Evolutionary conservation across 2,113 vertebrate species (phyloP), one percentile per base, ranked within the genome.

Genomic region (Phodopus roborovskii): DNA sequence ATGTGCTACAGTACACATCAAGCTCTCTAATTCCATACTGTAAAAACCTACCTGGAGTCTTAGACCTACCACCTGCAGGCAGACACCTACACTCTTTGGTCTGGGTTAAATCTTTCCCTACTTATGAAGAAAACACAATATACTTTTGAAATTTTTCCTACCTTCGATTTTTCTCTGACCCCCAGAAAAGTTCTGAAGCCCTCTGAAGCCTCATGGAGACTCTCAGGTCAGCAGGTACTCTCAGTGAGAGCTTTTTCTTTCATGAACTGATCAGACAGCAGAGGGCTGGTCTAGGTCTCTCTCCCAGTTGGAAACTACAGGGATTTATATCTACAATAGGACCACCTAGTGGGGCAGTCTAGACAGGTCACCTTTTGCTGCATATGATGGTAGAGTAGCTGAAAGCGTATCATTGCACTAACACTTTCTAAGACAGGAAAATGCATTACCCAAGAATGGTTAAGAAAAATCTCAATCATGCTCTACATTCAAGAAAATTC

Each of bases 241-340:
- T 92, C n/a, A 45, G 56, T 74, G n/a, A 75, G 73, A 74, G 42
- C 4, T 84, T 92, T 94, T 92, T 28, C 45, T 91, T 94, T 90
- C 56, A 56, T 66, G 90, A 94, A 58, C 33, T 88, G 87, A 86
- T 82, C 84, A 88, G 26, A 90, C 15, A 85, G 56, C 73, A 90
- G 33, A 77, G 42, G 17, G 30, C 42, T 74, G 48, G 13, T 68
- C 28, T 71, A 4, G 48, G 28, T 94, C 24, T 48, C 13, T 88
- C 50, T 91, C 64, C 33, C n/a, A 48, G 90, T n/a, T 66, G 68
- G 62, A 62, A 58, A 42, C 17, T 24, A 0, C 48, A 28, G 45
- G 33, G 26, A 62, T 77, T 84, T 93, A 62, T 85, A 96, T 28
- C 79, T 39, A 20, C 11, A 82, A 70, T 28, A 87, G 26, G 88